Conservation (phyloP, 2,113 vertebrate species). For the Oryzias curvinotus region DNA sequence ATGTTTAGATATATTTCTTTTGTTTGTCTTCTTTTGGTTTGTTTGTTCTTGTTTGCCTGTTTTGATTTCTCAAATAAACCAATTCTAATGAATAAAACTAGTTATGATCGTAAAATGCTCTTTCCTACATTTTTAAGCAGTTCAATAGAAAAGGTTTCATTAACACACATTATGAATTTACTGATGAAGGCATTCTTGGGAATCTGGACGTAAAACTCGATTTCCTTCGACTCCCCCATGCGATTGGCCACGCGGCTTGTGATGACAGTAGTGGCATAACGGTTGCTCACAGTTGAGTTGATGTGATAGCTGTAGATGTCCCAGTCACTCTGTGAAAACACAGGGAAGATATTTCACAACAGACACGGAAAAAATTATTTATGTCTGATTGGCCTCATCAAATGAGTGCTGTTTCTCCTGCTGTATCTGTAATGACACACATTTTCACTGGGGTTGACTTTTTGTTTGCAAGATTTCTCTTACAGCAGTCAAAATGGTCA, state of each 20-base stretch:
- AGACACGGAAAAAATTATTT: background rate
- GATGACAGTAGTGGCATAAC: constrained; percentile 89
- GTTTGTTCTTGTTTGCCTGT: no score
- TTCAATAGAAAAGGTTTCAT: rapidly evolving
- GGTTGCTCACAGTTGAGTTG: constrained; percentile 85
- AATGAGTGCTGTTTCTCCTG: background rate
- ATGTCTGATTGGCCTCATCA: background rate
- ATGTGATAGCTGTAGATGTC: constrained; percentile 88
- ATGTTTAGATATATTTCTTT: no score
- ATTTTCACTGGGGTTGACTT: no score
- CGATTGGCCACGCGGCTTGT: constrained; percentile 87
- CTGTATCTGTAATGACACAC: background rate
- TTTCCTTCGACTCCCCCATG: constrained; percentile 78
- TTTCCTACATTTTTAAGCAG: background rate
- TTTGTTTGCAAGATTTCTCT: no score
- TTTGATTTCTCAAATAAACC: no score
- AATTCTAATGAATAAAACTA: no score
- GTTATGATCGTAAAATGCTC: no score
- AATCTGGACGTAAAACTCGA: constrained; percentile 87
- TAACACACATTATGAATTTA: constrained; percentile 89
- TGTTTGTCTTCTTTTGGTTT: no score
- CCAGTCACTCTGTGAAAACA: constrained; percentile 69
- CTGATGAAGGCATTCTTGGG: constrained; percentile 95
- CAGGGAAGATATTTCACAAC: constrained; percentile 15
- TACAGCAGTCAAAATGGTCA: no score